Percentiles rank a stretch among this genome's conserved stretches.
phyloP scores from a whole-genome alignment of 2,113 vertebrate species.

The Epinephelus lanceolatus region DNA sequence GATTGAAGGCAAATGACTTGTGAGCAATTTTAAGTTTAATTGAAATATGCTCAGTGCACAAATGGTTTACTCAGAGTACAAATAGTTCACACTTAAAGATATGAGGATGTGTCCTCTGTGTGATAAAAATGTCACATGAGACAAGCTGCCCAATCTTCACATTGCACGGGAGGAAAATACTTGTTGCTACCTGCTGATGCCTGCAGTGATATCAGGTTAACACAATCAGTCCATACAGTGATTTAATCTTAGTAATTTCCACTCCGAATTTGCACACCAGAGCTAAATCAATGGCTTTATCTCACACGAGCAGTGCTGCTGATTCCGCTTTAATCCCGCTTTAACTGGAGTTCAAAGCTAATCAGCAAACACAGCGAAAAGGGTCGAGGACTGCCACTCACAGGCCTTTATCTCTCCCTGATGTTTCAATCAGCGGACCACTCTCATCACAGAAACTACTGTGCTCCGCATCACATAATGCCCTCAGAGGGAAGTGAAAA shows the following conservation, averaged over 20 bases:
- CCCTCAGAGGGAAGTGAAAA: constrained; percentile 72
- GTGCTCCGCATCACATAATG: constrained; percentile 48
- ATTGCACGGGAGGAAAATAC: constrained; percentile 25
- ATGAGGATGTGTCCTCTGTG: not conserved
- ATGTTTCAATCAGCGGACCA: constrained; percentile 58
- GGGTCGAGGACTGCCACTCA: constrained; percentile 6
- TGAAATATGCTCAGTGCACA: constrained; percentile 30
- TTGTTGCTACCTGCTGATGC: constrained; percentile 37
- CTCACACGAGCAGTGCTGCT: not conserved
- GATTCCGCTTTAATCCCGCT: constrained; percentile 37
- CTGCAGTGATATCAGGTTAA: constrained; percentile 15
- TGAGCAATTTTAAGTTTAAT: constrained; percentile 40
- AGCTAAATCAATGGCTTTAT: constrained; percentile 33
- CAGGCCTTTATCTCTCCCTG: constrained; percentile 39
- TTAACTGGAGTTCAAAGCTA: constrained; percentile 47
- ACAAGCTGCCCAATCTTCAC: constrained; percentile 63
- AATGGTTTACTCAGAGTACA: constrained; percentile 30
- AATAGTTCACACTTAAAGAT: constrained; percentile 1
- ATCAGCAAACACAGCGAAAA: constrained; percentile 29
- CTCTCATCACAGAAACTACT: constrained; percentile 51
- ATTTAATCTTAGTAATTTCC: constrained; percentile 35
- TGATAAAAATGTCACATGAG: constrained; percentile 13
- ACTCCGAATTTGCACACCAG: constrained; percentile 15
- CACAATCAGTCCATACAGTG: constrained; percentile 3
- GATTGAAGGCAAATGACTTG: constrained; percentile 31